Evolutionary conservation across 2,797 vertebrate species (phyloP).

Genomic region (Helicolenus hilgendorfi): DNA sequence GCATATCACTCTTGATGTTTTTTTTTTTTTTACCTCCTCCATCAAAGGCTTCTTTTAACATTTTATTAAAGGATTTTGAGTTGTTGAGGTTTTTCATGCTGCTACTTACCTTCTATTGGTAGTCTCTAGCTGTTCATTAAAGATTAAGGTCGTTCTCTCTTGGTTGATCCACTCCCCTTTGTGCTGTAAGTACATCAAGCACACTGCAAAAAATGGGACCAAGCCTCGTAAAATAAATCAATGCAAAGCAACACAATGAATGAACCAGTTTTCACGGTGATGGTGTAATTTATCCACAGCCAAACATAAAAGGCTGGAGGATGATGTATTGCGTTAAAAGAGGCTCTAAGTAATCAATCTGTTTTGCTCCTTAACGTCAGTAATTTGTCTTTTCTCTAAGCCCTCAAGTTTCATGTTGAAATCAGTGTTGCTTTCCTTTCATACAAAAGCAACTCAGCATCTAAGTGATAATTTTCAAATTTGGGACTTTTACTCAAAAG

Average conservation of each 20-base stretch:
- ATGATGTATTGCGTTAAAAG: not conserved
- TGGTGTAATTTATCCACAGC: not conserved
- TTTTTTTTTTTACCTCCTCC: not conserved
- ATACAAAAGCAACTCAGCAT: not conserved
- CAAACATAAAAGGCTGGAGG: not conserved
- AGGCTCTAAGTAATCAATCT: not conserved
- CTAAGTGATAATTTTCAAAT: not conserved
- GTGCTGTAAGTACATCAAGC: not conserved
- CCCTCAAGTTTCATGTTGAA: not conserved
- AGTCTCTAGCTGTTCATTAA: not conserved
- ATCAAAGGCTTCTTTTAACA: not conserved
- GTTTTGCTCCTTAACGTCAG: not conserved
- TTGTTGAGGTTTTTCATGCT: not conserved
- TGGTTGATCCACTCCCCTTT: not conserved
- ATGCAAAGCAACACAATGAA: slow-evolving; percentile 7
- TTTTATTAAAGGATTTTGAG: not conserved
- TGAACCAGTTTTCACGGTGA: not conserved
- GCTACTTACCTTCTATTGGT: not conserved
- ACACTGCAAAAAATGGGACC: not conserved
- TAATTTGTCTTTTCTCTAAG: not conserved
- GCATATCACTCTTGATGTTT: not conserved
- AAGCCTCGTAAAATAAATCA: not conserved
- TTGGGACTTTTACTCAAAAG: not conserved
- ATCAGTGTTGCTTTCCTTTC: not conserved
- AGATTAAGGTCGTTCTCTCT: not conserved